A percentile compares a stretch with the other conserved stretches of the same genome.
Conservation (phyloP, 2,797 vertebrate species). For the Liasis olivaceus region DNA sequence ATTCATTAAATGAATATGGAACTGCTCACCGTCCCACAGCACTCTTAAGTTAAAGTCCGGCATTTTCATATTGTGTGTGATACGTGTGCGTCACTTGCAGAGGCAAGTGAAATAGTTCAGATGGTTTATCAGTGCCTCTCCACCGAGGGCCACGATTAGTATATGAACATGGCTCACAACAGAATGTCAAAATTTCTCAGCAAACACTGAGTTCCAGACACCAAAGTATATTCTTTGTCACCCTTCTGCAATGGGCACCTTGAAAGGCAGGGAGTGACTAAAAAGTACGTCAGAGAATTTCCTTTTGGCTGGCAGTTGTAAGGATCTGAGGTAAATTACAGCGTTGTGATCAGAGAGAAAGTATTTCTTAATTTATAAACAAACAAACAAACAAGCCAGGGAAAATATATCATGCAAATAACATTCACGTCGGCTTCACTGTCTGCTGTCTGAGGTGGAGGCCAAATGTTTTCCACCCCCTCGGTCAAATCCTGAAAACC, state of each 20-base stretch:
- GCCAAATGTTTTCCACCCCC: neutral
- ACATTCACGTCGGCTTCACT: neutral
- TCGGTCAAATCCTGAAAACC: neutral
- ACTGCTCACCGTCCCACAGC: neutral
- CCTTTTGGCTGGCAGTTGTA: neutral
- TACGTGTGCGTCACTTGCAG: neutral
- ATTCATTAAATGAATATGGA: neutral
- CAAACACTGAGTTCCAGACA: slow-evolving; percentile 6
- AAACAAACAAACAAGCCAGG: neutral
- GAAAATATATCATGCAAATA: neutral
- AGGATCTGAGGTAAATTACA: neutral
- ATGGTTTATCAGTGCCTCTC: slow-evolving; percentile 17
- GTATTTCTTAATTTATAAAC: neutral
- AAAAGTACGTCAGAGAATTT: neutral
- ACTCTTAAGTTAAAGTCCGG: neutral
- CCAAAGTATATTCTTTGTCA: neutral
- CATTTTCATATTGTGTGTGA: neutral
- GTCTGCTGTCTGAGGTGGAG: neutral
- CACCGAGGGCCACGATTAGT: neutral
- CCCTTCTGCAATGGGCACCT: neutral
- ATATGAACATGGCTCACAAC: slow-evolving; percentile 28
- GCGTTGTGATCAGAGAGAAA: neutral
- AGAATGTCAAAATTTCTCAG: slow-evolving; percentile 18
- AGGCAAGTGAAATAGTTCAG: slow-evolving; percentile 33
- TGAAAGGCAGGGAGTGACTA: neutral